Evolutionary conservation across 2,113 vertebrate genomes (phyloP), one percentile per base, ranked within the genome.

Genomic region (Calidris pygmaea): DNA sequence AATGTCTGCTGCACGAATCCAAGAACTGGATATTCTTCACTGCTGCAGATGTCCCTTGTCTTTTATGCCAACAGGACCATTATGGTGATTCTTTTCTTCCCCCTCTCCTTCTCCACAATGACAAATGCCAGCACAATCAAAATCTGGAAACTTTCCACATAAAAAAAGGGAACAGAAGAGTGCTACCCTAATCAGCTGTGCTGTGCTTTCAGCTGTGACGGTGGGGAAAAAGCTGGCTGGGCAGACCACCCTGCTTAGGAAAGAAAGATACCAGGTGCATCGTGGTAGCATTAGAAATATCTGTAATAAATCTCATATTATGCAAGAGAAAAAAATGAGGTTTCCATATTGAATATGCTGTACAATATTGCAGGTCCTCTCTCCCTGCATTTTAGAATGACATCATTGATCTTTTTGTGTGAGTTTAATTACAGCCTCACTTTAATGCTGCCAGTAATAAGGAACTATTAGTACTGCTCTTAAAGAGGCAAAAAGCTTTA

Each of bases 381-480:
- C 45, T 74, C 23, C 56, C 78, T 77, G 62, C 55, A 62, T 70
- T 91, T 94, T 21, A 89, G 58, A 94, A 88, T 90, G 35, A 91
- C 60, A 85, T 59, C 84, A 91, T 14, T 83, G 37, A 37, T 85
- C 82, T 93, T 89, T 79, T 39, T 45, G 55, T 63, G 55, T 34
- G 39, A 81, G 41, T 89, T 93, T 94, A 95, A 96, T 92, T 91
- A 92, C 58, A 77, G 35, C 37, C 34, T 81, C 55, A 34, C 72
- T 96, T 81, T 66, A 91, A 84, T 66, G 68, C 73, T 96, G 63
- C 76, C 87, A 89, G 53, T 56, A 95, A 96, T 37, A 93, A 71
- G 56, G 66, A 85, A 73, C 37, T 66, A 66, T 90, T 91, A 95
- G 83, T n/a, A 72, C 48, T 81, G 90, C 72, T 89, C 75, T 93